Evolutionary conservation across 2,797 vertebrate genomes (phyloP), one percentile per base, ranked within the genome.

Genomic region (Borostomias antarcticus): DNA sequence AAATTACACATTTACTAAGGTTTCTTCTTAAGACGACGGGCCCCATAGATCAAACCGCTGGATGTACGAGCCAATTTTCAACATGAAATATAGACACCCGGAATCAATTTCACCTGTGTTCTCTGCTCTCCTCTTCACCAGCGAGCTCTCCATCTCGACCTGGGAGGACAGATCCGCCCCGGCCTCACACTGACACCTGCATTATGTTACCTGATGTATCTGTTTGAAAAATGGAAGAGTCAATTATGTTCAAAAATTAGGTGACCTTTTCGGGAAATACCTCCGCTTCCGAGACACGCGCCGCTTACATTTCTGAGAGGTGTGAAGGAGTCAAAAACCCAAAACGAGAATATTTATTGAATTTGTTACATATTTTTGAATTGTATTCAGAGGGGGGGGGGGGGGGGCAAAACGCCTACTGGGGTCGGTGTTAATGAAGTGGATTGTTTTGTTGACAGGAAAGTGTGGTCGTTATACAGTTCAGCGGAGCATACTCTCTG

Each of bases 1-100:
- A 98, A 98, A 99, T 98, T 98, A 99, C 96, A 97, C 96, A 96
- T 98, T 98, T 97, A 96, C 96, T 95, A 94, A 96, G 95, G 95
- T 96, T 98, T 98, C 96, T 96, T 96, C 97, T 96, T 95, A 96
- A 95, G 94, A 95, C 95, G 95, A 97, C 95, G 95, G 94, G 92
- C 90, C 95, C 93, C 96, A 98, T 99, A 97, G 94, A 99, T 99
- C 97, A 99, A 96, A 89, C 93, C 82, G 81, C 92, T 94, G 94
- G 95, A 96, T 97, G 96, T 91, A 95, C 93, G 88, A 92, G 96
- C 95, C 96, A 97, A 98, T 99, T 97, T 97, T 94, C 95, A 96
- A 94, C 96, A 96, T 98, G 96, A 99, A 97, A 98, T 99, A 99
- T 97, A 97, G 94, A 96, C 94, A 95, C 92, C 92, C 91, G 91